Base-by-base conservation (phyloP, 2,113 vertebrate species). In the Ceuthmochares aereus region DNA sequence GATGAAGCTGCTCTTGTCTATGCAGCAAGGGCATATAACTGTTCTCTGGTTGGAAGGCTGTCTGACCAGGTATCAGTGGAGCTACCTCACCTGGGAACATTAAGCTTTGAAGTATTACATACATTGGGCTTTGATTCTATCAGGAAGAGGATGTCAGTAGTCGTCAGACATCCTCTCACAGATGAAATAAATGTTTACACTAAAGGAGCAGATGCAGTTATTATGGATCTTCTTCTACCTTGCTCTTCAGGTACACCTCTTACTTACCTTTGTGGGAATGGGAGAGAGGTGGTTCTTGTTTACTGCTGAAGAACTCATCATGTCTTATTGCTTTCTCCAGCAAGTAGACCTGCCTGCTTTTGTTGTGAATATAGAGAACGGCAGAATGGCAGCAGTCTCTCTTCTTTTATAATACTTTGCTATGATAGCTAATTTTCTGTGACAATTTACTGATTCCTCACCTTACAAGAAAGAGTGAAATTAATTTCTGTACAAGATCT, bases 1-100 rank as follows among this genome's bases (percentile, higher is more conserved):
- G 99, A 99, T 5, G 99, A 99, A 97, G 99, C 99, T 2, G 99
- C 99, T 4, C 98, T 99, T 5, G 99, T 99, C 43, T 99, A 99
- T 13, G 99, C 99, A 1, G 99, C 99, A 43, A 97, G 98, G 40
- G 99, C 99, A 34, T 99, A 99, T 96, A 98, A 97, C 93, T 99
- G 99, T 91, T 98, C 98, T 7, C 98, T 99, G 18, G 99, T 99
- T 29, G 99, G 98, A 45, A 98, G 99, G 56, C 98, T 99, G 27
- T 98, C 98, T 1, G 99, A 99, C 97, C 99, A 99, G 97, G 99
- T 99, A 95, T 99, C 98, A 0, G 97, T 99, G 95, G 99, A 99
- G 90, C 98, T 99, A 96, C 99, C 99, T 20, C 98, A 99, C 95
- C 97, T 99, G 97, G 99, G 99, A 66, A 98, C 98, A 69, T 97